phyloP scores from a whole-genome alignment of 2,113 vertebrate genomes.

The Abramis brama region DNA sequence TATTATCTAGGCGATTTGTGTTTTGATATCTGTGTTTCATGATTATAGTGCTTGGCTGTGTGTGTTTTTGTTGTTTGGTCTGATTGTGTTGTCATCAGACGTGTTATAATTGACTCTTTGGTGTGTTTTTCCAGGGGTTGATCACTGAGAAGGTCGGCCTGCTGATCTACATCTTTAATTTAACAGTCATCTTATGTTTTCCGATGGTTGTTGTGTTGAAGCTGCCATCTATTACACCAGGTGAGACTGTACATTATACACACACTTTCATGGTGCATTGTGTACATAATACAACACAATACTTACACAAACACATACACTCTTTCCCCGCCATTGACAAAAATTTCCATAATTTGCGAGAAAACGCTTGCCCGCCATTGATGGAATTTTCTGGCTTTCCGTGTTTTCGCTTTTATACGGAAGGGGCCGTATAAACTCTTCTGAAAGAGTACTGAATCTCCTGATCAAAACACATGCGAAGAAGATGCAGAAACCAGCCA shows the following conservation, averaged over 20 bases:
- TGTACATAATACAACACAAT: background rate
- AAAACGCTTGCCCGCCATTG: too few species aligned
- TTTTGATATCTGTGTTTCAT: background rate
- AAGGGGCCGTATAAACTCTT: too few species aligned
- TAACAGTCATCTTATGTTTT: constrained; percentile 78
- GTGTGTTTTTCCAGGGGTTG: constrained; percentile 72
- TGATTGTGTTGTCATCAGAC: background rate
- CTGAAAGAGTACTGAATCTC: too few species aligned
- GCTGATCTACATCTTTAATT: constrained; percentile 77
- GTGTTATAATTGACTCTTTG: background rate
- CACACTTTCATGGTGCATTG: background rate
- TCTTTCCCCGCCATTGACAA: too few species aligned
- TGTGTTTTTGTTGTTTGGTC: background rate
- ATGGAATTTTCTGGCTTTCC: too few species aligned
- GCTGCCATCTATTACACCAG: constrained; percentile 83
- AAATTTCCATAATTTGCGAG: too few species aligned
- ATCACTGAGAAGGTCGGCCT: constrained; percentile 79
- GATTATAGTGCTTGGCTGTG: background rate
- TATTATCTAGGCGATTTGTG: background rate
- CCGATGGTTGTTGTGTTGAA: constrained; percentile 79
- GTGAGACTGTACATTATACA: constrained; percentile 63
- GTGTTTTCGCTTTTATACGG: too few species aligned
- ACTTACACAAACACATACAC: background rate
- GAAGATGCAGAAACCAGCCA: too few species aligned
- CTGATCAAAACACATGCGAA: too few species aligned